Conservation (phyloP, 53 echinoderm and acorn worm species). For the Pentamera pediparva region DNA sequence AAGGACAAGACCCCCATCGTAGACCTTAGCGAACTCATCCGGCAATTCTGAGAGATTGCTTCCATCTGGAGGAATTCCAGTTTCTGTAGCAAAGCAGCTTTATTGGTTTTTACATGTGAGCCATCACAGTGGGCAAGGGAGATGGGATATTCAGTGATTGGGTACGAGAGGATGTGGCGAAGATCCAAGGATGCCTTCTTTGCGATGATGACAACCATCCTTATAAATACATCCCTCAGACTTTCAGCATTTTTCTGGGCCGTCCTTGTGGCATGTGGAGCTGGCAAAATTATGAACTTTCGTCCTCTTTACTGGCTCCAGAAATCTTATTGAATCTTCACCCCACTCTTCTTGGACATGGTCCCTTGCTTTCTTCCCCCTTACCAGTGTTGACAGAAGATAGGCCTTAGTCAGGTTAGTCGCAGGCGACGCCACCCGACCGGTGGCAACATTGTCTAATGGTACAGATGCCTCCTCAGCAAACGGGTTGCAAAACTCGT, state of each 20-base stretch:
- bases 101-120: neutral
- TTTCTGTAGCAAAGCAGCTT: slow-evolving; percentile 28
- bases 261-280: no score
- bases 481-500: no score
- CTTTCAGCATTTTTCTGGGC: slow-evolving; percentile 28
- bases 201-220: slow-evolving; percentile 29
- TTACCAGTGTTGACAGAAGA: no score
- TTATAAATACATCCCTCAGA: slow-evolving; percentile 33
- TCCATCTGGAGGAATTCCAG: slow-evolving; percentile 38
- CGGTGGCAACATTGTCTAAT: no score
- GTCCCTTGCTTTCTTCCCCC: no score
- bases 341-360: no score
- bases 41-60: slow-evolving; percentile 31
- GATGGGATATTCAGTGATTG: slow-evolving; percentile 43
- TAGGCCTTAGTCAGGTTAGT: no score
- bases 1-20: slow-evolving; percentile 57
- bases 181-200: slow-evolving; percentile 37
- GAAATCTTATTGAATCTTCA: no score
- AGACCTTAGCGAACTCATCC: slow-evolving; percentile 8
- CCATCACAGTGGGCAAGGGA: slow-evolving; percentile 55
- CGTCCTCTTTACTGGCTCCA: no score
- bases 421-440: no score
- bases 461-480: no score
- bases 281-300: no score
- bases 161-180: slow-evolving; percentile 16